Evolutionary conservation across 1,140 invertebrate genomes (phyloP).

Genomic region (Drosophila ironensis): DNA sequence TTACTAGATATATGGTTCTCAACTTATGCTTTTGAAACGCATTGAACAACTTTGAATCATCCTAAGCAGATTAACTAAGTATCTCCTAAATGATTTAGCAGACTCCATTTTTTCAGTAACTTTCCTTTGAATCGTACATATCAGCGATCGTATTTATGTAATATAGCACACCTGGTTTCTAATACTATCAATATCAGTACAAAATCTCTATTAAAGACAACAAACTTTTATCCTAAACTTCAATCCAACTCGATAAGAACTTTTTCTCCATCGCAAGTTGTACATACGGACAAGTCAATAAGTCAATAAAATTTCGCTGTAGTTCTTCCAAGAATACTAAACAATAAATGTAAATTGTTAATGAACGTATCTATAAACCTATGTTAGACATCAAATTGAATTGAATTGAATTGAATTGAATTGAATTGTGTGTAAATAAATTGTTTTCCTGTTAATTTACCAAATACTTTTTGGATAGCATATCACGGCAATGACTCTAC

Average conservation of each 20-base stretch:
- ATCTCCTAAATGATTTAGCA: not conserved
- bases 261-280: slow-evolving; percentile 44
- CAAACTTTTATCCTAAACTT: slow-evolving; percentile 40
- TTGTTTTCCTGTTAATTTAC: slow-evolving; percentile 34
- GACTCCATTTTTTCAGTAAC: not conserved
- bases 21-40: not conserved
- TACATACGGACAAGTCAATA: slow-evolving; percentile 70
- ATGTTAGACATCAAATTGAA: slow-evolving; percentile 28
- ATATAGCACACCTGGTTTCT: slow-evolving; percentile 78
- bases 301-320: slow-evolving; percentile 57
- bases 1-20: slow-evolving; percentile 24
- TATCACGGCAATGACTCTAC: slow-evolving; percentile 60
- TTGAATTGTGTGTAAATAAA: slow-evolving; percentile 54
- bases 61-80: too few species aligned
- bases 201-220: slow-evolving; percentile 44
- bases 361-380: slow-evolving; percentile 4
- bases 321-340: slow-evolving; percentile 56
- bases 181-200: slow-evolving; percentile 78
- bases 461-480: slow-evolving; percentile 50
- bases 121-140: slow-evolving; percentile 66
- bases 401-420: slow-evolving; percentile 19
- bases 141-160: slow-evolving; percentile 67
- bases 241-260: slow-evolving; percentile 36
- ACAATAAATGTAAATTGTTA: slow-evolving; percentile 28
- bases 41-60: too few species aligned